Conservation (phyloP, 2,888 invertebrate species). For the Ryuthela nishihirai region DNA sequence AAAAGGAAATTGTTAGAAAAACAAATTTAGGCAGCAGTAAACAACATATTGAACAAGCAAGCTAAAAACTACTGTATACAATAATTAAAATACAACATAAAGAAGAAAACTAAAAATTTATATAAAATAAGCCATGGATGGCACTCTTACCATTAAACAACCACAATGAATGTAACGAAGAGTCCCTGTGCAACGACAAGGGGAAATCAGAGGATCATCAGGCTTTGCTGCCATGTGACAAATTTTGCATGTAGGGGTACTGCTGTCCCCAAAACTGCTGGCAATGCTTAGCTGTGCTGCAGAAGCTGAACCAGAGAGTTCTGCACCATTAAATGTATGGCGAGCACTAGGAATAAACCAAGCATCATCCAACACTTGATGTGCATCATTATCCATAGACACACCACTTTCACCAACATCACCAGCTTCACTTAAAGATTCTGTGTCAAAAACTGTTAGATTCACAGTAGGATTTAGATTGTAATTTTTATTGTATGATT, state of each 20-base stretch:
- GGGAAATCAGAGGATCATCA: slow-evolving; percentile 53
- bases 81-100: no score
- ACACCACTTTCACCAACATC: slow-evolving; percentile 15
- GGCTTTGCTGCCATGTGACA: slow-evolving; percentile 52
- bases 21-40: no score
- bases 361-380: slow-evolving; percentile 25
- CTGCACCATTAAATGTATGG: slow-evolving; percentile 27
- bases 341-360: slow-evolving; percentile 31
- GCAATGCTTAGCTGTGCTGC: slow-evolving; percentile 37
- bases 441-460: slow-evolving; percentile 35
- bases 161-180: slow-evolving; percentile 56
- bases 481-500: slow-evolving; percentile 7
- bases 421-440: slow-evolving; percentile 36
- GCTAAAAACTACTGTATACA: no score
- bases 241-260: slow-evolving; percentile 54
- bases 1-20: no score
- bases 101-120: background rate
- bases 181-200: slow-evolving; percentile 57
- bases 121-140: no score
- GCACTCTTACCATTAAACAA: slow-evolving; percentile 54
- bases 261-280: slow-evolving; percentile 34
- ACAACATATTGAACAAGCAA: no score
- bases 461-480: slow-evolving; percentile 36
- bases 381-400: slow-evolving; percentile 27
- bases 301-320: slow-evolving; percentile 32